Base-by-base conservation (phyloP, 2,888 invertebrate genomes). In the Eupeodes latifasciatus region DNA sequence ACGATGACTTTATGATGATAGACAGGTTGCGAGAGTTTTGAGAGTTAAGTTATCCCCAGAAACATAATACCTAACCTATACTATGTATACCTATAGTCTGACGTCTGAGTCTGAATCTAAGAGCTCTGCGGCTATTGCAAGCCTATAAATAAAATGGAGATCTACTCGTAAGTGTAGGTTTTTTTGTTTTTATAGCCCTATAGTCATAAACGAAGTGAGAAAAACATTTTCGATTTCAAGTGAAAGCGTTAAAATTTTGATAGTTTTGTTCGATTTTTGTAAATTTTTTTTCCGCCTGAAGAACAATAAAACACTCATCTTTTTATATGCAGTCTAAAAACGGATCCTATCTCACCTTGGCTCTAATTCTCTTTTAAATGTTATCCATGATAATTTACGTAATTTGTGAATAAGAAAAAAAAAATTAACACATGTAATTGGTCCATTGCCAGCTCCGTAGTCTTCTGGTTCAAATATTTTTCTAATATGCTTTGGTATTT, bases 1-100 rank as follows among this genome's bases (percentile, higher is more conserved):
- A 51, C 47, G 82, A 78, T 82, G 86, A 75, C 86, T 82, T 75
- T 67, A 3, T 14, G 78, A 47, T 79, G 86, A 86, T 86, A 79
- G 86, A 75, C 86, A 86, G 78, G 81, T 85, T 85, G 77, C 66
- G 10, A 47, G 47, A 49, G 47, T 66, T 71, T 55, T 19, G 44
- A 16, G 9, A 61, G 67, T 55, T n/a, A 62, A 62, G 11, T 62
- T 51, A 72, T 75, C 71, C 47, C 12, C 1, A 47, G 76, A 76
- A 81, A 81, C 69, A 76, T 64, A 55, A 81, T 69, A 81, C 34
- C 27, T 27, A 40, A 9, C 40, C 9, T 5, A 40, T 19, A 19
- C 19, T 19, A 19, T 1, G 19, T 19, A 19, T 19, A 9, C 5
- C 9, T 5, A 40, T 7, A 1, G 40, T 19, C n/a, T 62, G 27